Conservation (phyloP, 1,140 invertebrate genomes). For the Drosophila hydei region DNA sequence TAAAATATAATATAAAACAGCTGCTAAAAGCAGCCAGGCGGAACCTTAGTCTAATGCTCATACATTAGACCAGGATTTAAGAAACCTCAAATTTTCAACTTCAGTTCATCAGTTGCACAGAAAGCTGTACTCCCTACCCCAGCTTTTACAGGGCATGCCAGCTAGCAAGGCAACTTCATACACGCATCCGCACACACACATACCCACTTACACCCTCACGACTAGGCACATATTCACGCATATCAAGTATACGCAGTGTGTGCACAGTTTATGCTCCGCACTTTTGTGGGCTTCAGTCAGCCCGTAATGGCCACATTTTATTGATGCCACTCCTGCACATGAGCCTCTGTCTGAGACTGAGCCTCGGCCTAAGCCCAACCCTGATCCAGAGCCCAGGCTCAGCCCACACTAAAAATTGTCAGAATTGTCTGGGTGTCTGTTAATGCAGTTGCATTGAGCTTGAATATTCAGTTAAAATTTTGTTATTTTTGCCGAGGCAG, state of each 20-base stretch:
- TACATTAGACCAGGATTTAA: no score
- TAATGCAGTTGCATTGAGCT: constrained; percentile 47
- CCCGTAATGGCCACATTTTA: constrained; percentile 65
- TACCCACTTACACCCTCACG: neutral
- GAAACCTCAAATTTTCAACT: no score
- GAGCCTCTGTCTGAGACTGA: constrained; percentile 11
- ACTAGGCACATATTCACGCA: constrained; percentile 19
- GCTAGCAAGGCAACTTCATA: neutral
- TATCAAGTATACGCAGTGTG: constrained; percentile 66
- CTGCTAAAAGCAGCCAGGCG: no score
- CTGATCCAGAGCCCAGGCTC: neutral
- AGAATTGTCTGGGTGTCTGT: constrained; percentile 41
- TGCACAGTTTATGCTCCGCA: constrained; percentile 39
- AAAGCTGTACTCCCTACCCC: no score
- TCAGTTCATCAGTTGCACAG: no score
- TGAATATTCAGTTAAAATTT: constrained; percentile 74
- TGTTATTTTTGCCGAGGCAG: constrained; percentile 54
- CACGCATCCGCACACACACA: neutral
- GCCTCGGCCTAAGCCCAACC: neutral
- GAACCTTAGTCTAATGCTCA: no score
- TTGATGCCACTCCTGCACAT: constrained; percentile 53
- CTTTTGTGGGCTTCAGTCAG: constrained; percentile 30
- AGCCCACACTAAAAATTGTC: constrained; percentile 51
- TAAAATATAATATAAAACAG: no score
- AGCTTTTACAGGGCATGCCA: constrained; percentile 8